Evolutionary conservation across 37 sponge, comb jelly and placozoan genomes (phyloP), one percentile per base, ranked within the genome.

Genomic region (Geodia barretti): DNA sequence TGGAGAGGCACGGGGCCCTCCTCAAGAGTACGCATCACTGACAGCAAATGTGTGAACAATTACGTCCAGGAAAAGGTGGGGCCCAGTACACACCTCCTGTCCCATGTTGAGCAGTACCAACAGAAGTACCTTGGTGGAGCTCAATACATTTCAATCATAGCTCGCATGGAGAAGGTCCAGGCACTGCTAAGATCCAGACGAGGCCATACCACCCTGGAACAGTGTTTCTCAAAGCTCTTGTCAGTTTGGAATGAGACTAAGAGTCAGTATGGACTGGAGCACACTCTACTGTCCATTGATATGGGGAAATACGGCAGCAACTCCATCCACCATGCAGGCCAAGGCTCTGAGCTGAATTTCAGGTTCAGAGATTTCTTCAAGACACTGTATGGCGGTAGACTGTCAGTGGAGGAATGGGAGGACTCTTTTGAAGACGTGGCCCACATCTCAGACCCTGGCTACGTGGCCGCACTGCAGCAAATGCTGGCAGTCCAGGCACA

Each of bases 261-360:
- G 9, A 0, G 30, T 2, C 38, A 42, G 38, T 68, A n/a, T 3
- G 68, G 71, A 40, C 39, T 75, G 0, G 59, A 61, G 5, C 60
- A 39, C 3, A 81, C 82, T 29, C 74, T 70, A 14, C 81, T 81
- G 2, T 75, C 75, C 68, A 58, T 75, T 40, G 82, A 74, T 35
- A 64, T 87, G 29, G 74, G 76, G 3, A 81, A 64, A 35, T 76
- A 68, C 70, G 80, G 82, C 24, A 86, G 79, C 40, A 42, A 79
- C 36, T 66, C 43, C 21, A 75, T 84, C 23, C 41, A 26, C 8
- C 30, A 42, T 42, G 64, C 43, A n/a, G 79, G 68, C 64, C 38
- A 66, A 0, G 39, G 33, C 1, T 36, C 26, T 3, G 34, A 41
- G 8, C 35, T 83, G 36, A 17, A 42, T 14, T 23, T 21, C 42